Percentiles rank a stretch among this genome's conserved stretches.
Conservation (phyloP, 2,797 vertebrate species). For the Diplodus puntazzo region DNA sequence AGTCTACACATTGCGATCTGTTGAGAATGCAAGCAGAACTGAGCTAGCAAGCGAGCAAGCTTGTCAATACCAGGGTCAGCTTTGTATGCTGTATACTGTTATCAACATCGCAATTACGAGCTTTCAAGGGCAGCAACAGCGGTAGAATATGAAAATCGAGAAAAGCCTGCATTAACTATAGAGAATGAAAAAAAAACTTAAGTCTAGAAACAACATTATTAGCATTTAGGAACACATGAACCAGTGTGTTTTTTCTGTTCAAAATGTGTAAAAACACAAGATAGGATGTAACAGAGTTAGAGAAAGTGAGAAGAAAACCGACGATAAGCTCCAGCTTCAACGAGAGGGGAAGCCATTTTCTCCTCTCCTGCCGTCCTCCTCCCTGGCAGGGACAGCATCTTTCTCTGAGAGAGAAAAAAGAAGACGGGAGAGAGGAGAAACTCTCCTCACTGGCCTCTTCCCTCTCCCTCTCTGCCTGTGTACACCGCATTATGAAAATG, state of each 20-base stretch:
- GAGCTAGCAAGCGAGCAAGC: neutral
- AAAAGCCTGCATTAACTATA: neutral
- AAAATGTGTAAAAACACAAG: conserved; percentile 10
- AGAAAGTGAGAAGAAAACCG: conserved; percentile 16
- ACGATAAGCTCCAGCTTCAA: conserved; percentile 25
- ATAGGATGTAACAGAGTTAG: neutral
- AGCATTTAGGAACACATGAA: neutral
- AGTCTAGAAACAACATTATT: conserved; percentile 4
- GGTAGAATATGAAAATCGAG: neutral
- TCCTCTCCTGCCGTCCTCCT: conserved; percentile 43
- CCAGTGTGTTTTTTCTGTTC: neutral
- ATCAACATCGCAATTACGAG: neutral
- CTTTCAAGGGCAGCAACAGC: neutral
- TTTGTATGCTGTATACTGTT: neutral
- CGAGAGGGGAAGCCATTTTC: conserved; percentile 73
- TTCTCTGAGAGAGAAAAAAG: conserved; percentile 31
- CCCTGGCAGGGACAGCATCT: conserved; percentile 33
- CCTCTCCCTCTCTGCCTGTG: conserved; percentile 38
- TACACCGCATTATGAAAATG: conserved; percentile 76
- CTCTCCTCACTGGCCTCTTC: conserved; percentile 48
- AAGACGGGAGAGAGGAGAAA: conserved; percentile 22
- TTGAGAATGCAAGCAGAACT: neutral
- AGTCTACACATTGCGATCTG: neutral
- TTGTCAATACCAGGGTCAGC: neutral
- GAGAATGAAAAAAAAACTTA: neutral